phyloP scores from a whole-genome alignment of 2,888 invertebrate species.

The Melolontha melolontha region DNA sequence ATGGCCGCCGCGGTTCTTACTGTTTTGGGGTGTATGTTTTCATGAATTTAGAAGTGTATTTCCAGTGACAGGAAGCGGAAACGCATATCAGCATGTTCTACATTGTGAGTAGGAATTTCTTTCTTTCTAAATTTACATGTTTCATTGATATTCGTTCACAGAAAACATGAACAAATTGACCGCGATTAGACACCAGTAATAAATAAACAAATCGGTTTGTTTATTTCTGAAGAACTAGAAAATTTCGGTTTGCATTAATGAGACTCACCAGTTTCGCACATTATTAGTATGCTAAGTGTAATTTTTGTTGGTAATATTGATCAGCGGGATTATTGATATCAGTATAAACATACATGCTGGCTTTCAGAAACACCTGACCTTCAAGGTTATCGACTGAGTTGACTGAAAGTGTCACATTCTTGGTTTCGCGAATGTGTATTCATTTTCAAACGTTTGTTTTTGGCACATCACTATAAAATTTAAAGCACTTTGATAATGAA shows the following conservation, averaged over 20 bases:
- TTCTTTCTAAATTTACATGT: slow-evolving; percentile 24
- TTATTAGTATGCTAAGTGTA: not conserved
- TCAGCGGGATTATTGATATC: slow-evolving; percentile 12
- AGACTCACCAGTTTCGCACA: not conserved
- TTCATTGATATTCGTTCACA: slow-evolving; percentile 26
- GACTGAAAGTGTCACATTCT: slow-evolving; percentile 19
- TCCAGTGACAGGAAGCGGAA: slow-evolving; percentile 35
- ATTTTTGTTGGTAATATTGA: slow-evolving; percentile 12
- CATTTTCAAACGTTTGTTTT: not conserved
- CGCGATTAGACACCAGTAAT: slow-evolving; percentile 12
- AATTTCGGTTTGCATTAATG: not conserved
- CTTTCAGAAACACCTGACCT: slow-evolving; percentile 32
- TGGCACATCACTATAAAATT: no score
- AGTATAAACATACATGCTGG: slow-evolving; percentile 21
- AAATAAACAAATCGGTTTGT: slow-evolving; percentile 28
- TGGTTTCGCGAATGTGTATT: not conserved
- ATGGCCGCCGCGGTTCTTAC: slow-evolving; percentile 49
- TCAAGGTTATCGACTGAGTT: slow-evolving; percentile 32
- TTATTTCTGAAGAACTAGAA: not conserved
- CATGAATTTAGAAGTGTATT: slow-evolving; percentile 47
- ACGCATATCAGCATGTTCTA: slow-evolving; percentile 28
- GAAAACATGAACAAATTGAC: not conserved
- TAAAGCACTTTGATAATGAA: no score
- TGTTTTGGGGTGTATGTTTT: slow-evolving; percentile 49
- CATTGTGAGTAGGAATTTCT: slow-evolving; percentile 38